Conservation (phyloP, 37 sponge, comb jelly and placozoan species). For the Beroe forskalii region DNA sequence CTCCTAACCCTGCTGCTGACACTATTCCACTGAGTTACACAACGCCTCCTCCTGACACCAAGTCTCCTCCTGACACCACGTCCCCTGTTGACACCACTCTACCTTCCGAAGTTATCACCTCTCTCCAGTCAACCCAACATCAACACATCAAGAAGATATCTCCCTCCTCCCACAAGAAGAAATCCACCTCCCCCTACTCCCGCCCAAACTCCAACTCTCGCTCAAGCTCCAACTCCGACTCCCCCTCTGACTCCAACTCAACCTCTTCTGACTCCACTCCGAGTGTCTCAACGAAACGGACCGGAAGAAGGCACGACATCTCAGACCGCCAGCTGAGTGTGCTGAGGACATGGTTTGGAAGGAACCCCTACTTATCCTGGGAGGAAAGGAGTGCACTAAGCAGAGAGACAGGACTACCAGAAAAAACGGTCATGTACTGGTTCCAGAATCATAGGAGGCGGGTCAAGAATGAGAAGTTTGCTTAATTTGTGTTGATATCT, state of each 20-base stretch:
- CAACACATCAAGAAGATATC: conserved; percentile 4
- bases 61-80: background rate
- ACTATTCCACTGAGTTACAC: background rate
- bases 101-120: background rate
- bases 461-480: background rate
- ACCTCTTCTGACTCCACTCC: background rate
- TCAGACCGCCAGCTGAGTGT: background rate
- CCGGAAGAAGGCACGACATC: background rate
- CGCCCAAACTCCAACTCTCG: background rate
- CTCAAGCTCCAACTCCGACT: background rate
- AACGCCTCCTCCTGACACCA: background rate
- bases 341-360: background rate
- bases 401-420: conserved; percentile 33
- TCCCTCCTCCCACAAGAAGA: background rate
- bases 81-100: background rate
- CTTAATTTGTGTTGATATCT: background rate
- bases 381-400: background rate
- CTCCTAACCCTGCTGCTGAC: background rate
- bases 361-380: background rate
- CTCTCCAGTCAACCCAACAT: no score
- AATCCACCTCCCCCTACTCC: background rate
- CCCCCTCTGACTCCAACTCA: background rate
- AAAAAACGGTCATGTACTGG: conserved; percentile 65
- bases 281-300: background rate
- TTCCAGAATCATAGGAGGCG: conserved; percentile 55